Evolutionary conservation across 2,888 invertebrate genomes (phyloP).

Genomic region (Hirudinaria manillensis): DNA sequence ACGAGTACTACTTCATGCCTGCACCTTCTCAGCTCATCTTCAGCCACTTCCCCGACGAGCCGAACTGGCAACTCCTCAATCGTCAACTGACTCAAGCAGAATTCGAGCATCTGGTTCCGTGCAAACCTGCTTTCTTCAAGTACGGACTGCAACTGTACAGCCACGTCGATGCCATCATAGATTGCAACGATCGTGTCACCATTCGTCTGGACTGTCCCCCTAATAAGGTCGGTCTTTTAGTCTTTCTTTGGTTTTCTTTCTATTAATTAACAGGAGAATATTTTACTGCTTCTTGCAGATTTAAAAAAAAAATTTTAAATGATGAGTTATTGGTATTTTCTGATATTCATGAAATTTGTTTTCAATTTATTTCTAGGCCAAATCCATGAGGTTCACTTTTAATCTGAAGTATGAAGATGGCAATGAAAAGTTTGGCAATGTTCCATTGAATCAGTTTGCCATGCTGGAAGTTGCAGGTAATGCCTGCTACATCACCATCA

Average conservation of each 20-base stretch:
- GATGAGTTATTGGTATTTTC: neutral
- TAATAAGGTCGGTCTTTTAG: conserved; percentile 39
- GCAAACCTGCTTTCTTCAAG: conserved; percentile 55
- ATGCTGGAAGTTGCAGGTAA: conserved; percentile 52
- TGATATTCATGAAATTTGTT: conserved; percentile 30
- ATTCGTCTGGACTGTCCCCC: conserved; percentile 51
- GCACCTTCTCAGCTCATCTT: conserved; percentile 54
- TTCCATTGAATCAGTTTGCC: conserved; percentile 48
- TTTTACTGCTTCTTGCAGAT: too few species aligned
- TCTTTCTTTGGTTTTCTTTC: neutral
- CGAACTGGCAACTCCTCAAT: conserved; percentile 53
- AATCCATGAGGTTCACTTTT: conserved; percentile 52
- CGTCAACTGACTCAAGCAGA: conserved; percentile 47
- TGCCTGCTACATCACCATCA: conserved; percentile 50
- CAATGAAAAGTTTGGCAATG: conserved; percentile 45
- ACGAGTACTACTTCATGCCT: conserved; percentile 54
- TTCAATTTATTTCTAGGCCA: conserved; percentile 45
- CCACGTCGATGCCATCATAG: conserved; percentile 52
- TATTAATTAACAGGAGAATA: neutral
- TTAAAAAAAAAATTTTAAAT: too few species aligned
- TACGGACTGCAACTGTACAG: conserved; percentile 52
- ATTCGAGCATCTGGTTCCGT: conserved; percentile 54
- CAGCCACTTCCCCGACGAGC: conserved; percentile 45
- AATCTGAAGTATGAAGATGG: conserved; percentile 51
- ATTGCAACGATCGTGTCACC: conserved; percentile 48